Conservation (phyloP, 2,797 vertebrate species). For the Synaphobranchus kaupii region DNA sequence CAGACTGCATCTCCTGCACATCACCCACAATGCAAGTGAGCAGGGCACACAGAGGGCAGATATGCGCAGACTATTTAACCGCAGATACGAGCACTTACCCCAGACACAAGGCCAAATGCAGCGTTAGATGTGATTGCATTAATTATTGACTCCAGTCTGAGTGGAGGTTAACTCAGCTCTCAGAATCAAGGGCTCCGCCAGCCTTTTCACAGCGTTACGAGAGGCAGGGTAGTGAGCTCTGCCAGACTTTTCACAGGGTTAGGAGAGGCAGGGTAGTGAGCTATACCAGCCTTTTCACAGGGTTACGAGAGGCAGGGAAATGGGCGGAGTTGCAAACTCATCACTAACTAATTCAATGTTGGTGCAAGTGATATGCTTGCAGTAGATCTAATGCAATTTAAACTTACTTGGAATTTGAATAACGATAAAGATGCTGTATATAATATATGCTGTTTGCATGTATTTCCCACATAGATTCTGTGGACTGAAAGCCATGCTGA, state of each 20-base stretch:
- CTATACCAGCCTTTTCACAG: too few relatives aligned
- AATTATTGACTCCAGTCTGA: slow-evolving; percentile 19
- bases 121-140: neutral
- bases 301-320: neutral
- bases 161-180: neutral
- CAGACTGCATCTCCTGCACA: neutral
- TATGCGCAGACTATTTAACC: neutral
- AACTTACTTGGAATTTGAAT: neutral
- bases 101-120: slow-evolving; percentile 1
- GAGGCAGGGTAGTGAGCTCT: neutral
- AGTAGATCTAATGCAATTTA: neutral
- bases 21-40: neutral
- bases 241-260: neutral
- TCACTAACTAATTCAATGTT: neutral
- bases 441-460: neutral
- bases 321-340: neutral
- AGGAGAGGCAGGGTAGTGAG: neutral
- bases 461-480: neutral
- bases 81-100: slow-evolving; percentile 18
- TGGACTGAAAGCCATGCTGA: neutral
- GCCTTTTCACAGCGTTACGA: neutral
- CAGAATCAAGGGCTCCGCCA: slow-evolving; percentile 4
- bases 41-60: neutral
- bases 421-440: neutral
- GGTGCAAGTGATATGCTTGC: neutral